Percentiles rank a stretch among this genome's conserved stretches.
These are phyloP conservation scores for Mus pahari DNA, from an alignment of 2,113 vertebrate genomes.

Conservation along the genomic window DNA sequence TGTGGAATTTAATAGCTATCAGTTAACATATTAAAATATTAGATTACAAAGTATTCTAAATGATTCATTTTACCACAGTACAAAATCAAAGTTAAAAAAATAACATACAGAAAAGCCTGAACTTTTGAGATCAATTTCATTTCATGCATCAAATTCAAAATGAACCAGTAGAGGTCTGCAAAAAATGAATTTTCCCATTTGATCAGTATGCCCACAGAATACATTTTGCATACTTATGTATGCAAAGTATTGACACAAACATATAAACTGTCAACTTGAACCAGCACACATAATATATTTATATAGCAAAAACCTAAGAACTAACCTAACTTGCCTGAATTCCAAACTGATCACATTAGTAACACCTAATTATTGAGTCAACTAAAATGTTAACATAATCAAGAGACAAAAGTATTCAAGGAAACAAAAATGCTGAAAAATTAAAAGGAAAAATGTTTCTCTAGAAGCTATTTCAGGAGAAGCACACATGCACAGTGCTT, in stretches of 20 bases:
- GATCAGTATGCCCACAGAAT: neutral
- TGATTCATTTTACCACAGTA: slow-evolving; percentile 41
- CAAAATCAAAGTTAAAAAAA: slow-evolving; percentile 68
- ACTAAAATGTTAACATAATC: slow-evolving; percentile 61
- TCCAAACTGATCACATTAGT: slow-evolving; percentile 28
- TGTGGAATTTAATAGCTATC: slow-evolving; percentile 50
- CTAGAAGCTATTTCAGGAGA: slow-evolving; percentile 53
- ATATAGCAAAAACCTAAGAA: too few relatives aligned
- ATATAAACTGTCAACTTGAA: slow-evolving; percentile 42
- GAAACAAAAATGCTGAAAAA: slow-evolving; percentile 67
- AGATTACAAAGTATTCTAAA: slow-evolving; percentile 60
- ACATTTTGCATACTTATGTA: slow-evolving; percentile 50
- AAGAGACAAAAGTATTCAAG: slow-evolving; percentile 41
- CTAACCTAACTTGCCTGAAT: slow-evolving; percentile 13
- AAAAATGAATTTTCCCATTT: slow-evolving; percentile 37
- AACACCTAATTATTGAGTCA: slow-evolving; percentile 13
- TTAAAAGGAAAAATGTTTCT: slow-evolving; percentile 72
- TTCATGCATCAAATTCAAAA: slow-evolving; percentile 64
- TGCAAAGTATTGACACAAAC: slow-evolving; percentile 53
- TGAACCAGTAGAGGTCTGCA: slow-evolving; percentile 2
- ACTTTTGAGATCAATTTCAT: slow-evolving; percentile 53
- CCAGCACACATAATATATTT: slow-evolving; percentile 27
- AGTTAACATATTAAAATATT: slow-evolving; percentile 65
- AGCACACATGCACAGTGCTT: slow-evolving; percentile 43
- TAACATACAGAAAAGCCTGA: slow-evolving; percentile 41